Conservation (phyloP, 2,888 invertebrate species). For the Pseudoips prasinana region DNA sequence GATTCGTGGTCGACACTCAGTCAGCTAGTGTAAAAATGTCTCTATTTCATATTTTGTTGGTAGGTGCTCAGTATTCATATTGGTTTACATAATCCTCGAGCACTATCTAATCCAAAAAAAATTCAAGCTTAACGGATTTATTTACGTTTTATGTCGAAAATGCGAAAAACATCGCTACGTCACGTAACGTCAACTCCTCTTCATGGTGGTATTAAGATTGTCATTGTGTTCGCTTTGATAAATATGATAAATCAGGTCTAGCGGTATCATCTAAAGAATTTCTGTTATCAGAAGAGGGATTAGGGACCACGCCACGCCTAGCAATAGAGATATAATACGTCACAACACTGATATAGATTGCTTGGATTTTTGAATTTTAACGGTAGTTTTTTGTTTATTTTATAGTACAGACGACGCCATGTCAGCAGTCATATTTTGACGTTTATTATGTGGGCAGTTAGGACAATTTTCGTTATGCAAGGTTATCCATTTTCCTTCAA, state of each 20-base stretch:
- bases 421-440: too few species aligned
- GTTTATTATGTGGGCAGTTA: too few species aligned
- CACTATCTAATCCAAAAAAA: not conserved
- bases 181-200: slow-evolving; percentile 6
- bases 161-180: not conserved
- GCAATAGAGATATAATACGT: slow-evolving; percentile 20
- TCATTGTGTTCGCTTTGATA: slow-evolving; percentile 47
- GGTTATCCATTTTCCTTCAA: too few species aligned
- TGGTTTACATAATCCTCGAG: not conserved
- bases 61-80: too few species aligned
- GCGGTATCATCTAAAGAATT: slow-evolving; percentile 54
- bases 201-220: slow-evolving; percentile 43
- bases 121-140: not conserved
- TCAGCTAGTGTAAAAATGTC: too few species aligned
- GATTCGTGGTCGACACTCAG: too few species aligned
- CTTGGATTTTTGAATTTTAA: too few species aligned
- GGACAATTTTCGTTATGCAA: too few species aligned
- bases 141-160: not conserved
- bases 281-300: slow-evolving; percentile 37
- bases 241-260: slow-evolving; percentile 64
- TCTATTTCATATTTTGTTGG: too few species aligned
- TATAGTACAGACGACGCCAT: too few species aligned
- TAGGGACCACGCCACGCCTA: slow-evolving; percentile 44
- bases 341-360: slow-evolving; percentile 4
- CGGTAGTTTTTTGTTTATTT: too few species aligned